Conservation (phyloP, 2,113 vertebrate genomes). For the Pseudopipra pipra region DNA sequence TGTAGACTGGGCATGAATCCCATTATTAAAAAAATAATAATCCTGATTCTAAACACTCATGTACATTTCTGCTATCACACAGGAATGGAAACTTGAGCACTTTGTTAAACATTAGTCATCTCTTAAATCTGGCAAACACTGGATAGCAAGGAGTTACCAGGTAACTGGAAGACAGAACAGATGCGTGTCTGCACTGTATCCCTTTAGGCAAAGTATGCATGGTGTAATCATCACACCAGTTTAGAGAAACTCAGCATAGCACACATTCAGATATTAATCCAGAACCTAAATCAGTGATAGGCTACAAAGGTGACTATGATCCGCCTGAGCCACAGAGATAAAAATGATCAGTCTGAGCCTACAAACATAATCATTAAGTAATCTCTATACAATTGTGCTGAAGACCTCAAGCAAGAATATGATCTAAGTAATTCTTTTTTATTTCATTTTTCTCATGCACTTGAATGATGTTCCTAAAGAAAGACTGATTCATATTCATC, state of each 20-base stretch:
- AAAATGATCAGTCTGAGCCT: background rate
- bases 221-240: background rate
- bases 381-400: background rate
- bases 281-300: background rate
- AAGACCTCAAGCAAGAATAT: background rate
- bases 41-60: background rate
- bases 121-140: background rate
- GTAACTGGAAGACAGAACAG: background rate
- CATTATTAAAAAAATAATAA: background rate
- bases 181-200: background rate
- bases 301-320: background rate
- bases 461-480: background rate
- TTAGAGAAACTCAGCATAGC: background rate
- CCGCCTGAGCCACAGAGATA: background rate
- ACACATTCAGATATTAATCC: background rate
- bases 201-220: background rate
- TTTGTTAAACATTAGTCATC: conserved; percentile 2
- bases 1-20: background rate
- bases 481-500: background rate
- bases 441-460: background rate
- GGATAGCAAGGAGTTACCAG: background rate
- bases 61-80: background rate
- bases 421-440: background rate
- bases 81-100: background rate
- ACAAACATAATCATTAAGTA: background rate